Base-by-base conservation (phyloP, 1,140 invertebrate species). In the Prorops nasuta region DNA sequence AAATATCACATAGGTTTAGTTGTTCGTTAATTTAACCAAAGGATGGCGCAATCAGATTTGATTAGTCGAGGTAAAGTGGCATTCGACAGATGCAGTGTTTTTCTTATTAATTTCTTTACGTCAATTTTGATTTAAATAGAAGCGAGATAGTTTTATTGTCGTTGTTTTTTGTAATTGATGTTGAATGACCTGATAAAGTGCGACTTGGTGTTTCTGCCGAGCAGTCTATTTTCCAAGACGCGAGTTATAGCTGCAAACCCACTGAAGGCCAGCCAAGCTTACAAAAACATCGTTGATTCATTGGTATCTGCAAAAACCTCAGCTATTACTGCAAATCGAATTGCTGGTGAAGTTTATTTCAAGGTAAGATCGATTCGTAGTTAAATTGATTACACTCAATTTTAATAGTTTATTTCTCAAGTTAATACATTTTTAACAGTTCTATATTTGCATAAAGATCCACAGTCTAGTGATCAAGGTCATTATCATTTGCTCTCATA, bases 241-340 rank as follows among this genome's bases (percentile, higher is more conserved):
- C 80, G 83, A 24, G 79, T 82, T 31, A 81, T 84, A 41, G 85
- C 89, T 15, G 83, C 84, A 14, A 81, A 82, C 51, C 86, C 89
- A 15, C 71, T 92, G 21, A 81, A 84, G 60, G 90, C 91, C 1
- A 92, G 91, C 32, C 83, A 84, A 43, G 91, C 88, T 0, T 94
- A 94, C 69, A 81, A 89, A 58, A 85, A 86, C 56, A 94, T 96
- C 42, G 83, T 89, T 0, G 80, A 86, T 35, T 80, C 80, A 17
- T 76, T 93, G 9, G 63, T 77, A 14, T 75, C 76, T 21, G 89
- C 90, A 0, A 77, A 77, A 57, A 66, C 81, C 14, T 83, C 84
- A 18, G 88, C 88, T 0, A 66, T 77, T n/a, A 79, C 82, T 46
- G 91, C 91, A 0, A 78, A 81, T 14, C 66, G 76, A 22, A 82